Conservation (phyloP, 2,113 vertebrate species). For the Glaucomys volans region DNA sequence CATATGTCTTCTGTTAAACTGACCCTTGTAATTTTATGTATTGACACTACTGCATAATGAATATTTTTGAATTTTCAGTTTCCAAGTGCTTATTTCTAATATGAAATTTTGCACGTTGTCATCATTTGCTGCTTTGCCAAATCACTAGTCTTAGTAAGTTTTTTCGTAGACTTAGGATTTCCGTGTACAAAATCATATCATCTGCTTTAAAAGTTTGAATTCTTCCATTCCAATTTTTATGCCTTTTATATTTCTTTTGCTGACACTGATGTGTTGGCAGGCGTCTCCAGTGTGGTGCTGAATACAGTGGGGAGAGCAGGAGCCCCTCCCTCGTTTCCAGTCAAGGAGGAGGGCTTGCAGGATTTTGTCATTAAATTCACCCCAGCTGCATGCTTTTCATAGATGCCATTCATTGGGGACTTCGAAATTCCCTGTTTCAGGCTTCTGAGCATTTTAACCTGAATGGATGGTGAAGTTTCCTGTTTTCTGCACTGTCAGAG, state of each 20-base stretch:
- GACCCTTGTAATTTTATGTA: not conserved
- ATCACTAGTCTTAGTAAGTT: not conserved
- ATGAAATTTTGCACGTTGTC: not conserved
- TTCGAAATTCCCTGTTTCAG: not conserved
- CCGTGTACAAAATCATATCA: not conserved
- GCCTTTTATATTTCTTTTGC: not conserved
- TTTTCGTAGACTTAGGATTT: not conserved
- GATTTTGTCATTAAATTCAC: not conserved
- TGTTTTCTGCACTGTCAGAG: not conserved
- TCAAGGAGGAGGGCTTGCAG: not conserved
- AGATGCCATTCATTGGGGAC: not conserved
- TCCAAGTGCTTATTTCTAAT: not conserved
- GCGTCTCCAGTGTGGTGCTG: not conserved
- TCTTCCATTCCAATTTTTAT: not conserved
- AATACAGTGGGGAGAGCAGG: not conserved
- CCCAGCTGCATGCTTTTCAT: not conserved
- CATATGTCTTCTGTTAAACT: not conserved
- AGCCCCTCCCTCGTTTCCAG: not conserved
- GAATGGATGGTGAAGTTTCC: not conserved
- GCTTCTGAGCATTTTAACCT: not conserved
- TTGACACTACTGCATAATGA: not conserved
- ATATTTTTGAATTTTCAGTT: not conserved
- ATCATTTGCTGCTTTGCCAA: not conserved
- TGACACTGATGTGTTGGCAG: not conserved
- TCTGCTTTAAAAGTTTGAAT: not conserved